Evolutionary conservation across 2,797 vertebrate species (phyloP).

Genomic region (Enteromius anoplus): DNA sequence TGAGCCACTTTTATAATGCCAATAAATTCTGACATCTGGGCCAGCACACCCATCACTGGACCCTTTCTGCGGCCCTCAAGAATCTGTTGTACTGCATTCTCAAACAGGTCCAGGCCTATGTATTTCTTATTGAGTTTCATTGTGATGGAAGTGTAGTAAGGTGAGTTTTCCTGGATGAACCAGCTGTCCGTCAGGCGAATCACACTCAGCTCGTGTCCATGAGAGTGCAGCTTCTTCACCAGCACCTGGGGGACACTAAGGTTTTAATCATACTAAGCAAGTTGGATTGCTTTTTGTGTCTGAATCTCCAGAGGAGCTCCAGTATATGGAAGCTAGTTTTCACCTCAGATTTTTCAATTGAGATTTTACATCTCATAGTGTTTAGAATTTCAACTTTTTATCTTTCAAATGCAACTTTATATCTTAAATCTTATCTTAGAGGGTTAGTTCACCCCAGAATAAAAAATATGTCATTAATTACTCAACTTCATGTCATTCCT

Average conservation of each 20-base stretch:
- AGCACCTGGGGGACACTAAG: conserved; percentile 1
- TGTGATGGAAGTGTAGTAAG: conserved; percentile 47
- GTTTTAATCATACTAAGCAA: background rate
- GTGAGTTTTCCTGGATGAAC: conserved; percentile 45
- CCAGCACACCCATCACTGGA: background rate
- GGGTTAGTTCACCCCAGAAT: too few relatives aligned
- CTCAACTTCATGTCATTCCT: too few relatives aligned
- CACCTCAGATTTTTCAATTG: background rate
- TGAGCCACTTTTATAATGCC: conserved; percentile 23
- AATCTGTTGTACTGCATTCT: background rate
- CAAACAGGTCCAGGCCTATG: conserved; percentile 8
- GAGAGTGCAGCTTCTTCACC: conserved; percentile 46
- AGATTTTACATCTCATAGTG: background rate
- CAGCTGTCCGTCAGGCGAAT: conserved; percentile 39
- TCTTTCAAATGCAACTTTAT: background rate
- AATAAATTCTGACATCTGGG: conserved; percentile 16
- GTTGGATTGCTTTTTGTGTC: background rate
- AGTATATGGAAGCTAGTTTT: background rate
- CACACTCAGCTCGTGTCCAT: conserved; percentile 48
- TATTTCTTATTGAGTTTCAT: conserved; percentile 7
- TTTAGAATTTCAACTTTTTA: background rate
- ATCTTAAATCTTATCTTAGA: background rate
- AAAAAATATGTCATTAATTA: too few relatives aligned
- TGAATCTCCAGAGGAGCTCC: background rate
- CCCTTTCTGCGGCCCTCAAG: conserved; percentile 21